Conservation (phyloP, 2,888 invertebrate genomes). For the Netelia melanura region DNA sequence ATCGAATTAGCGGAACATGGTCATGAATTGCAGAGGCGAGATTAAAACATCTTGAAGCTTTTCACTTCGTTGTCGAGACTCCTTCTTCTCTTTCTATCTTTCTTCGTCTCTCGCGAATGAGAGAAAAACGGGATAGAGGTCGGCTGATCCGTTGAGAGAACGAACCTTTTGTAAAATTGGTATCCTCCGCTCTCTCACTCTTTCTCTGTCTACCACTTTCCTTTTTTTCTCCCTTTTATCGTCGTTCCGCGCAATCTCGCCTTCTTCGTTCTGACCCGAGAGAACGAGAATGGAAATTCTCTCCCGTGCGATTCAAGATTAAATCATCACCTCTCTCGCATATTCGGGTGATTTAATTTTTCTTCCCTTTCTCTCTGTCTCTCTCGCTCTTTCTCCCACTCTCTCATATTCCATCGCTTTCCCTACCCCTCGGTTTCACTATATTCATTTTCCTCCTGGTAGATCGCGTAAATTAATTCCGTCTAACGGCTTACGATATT, state of each 20-base stretch:
- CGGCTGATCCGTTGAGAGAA: constrained; percentile 29
- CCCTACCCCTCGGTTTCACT: not conserved
- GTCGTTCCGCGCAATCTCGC: constrained; percentile 53
- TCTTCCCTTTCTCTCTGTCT: constrained; percentile 7
- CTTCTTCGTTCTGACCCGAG: constrained; percentile 25
- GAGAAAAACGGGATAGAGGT: constrained; percentile 25
- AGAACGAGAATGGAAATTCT: constrained; percentile 60
- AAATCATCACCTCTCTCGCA: constrained; percentile 49
- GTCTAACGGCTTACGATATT: constrained; percentile 30
- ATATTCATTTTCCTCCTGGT: constrained; percentile 40
- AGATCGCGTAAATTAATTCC: constrained; percentile 32
- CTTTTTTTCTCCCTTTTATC: constrained; percentile 44
- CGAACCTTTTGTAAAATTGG: constrained; percentile 48
- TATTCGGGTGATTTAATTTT: constrained; percentile 21
- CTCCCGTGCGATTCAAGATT: constrained; percentile 55
- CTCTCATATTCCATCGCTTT: constrained; percentile 4
- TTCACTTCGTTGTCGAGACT: constrained; percentile 18
- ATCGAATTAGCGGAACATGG: constrained; percentile 40
- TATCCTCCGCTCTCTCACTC: constrained; percentile 33
- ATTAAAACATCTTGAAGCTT: constrained; percentile 61
- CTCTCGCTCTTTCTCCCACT: not conserved
- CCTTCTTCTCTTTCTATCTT: not conserved
- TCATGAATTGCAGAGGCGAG: constrained; percentile 63
- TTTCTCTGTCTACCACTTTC: not conserved
- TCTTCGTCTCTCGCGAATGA: not conserved